phyloP scores from a whole-genome alignment of 2,113 vertebrate genomes.

The Nesospiza acunhae region DNA sequence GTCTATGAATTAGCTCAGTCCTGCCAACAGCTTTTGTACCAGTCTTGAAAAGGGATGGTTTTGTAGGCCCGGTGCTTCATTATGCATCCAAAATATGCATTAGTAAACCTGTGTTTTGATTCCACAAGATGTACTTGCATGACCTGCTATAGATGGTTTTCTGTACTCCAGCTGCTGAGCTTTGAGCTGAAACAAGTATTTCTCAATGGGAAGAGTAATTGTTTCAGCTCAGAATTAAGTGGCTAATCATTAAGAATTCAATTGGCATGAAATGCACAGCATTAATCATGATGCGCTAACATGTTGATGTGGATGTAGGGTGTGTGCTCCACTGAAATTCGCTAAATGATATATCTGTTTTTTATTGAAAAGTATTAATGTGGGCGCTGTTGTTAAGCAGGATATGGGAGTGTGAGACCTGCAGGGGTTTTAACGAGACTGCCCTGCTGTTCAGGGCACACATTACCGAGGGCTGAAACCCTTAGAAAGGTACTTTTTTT shows the following conservation, averaged over 20 bases:
- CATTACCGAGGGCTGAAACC: background rate
- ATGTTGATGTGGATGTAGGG: background rate
- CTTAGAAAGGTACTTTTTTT: background rate
- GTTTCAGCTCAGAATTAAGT: slow-evolving; percentile 46
- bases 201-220: slow-evolving; percentile 1
- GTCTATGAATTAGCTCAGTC: background rate
- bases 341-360: background rate
- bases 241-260: slow-evolving; percentile 48
- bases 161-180: background rate
- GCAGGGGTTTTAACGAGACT: background rate
- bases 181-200: slow-evolving; percentile 9
- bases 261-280: background rate
- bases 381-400: background rate
- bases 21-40: background rate
- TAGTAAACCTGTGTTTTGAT: background rate
- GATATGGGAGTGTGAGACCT: background rate
- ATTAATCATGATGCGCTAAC: background rate
- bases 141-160: background rate
- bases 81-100: background rate
- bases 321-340: background rate
- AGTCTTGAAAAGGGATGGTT: background rate
- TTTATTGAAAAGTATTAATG: background rate
- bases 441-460: background rate
- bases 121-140: background rate
- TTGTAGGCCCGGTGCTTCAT: background rate